Evolutionary conservation across 2,113 vertebrate species (phyloP), one percentile per base, ranked within the genome.

Genomic region (Antechinus flavipes): DNA sequence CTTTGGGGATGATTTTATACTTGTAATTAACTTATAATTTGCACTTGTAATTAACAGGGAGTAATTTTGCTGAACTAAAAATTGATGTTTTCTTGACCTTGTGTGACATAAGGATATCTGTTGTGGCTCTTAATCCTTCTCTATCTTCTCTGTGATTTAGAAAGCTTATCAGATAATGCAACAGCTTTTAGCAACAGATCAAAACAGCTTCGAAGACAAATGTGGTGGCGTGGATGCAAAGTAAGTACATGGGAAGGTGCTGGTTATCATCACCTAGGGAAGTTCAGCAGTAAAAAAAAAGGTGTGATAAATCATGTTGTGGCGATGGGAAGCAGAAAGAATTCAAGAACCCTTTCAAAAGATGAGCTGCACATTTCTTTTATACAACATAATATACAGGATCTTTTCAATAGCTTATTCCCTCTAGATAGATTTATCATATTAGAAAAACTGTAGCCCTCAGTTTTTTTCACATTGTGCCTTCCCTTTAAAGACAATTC

Each of bases 191-290:
- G 99, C 98, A 99, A 99, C 98, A 99, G 99, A 99, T 99, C 99
- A 98, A 99, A 99, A 98, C 99, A 99, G 92, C 99, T 99, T 94
- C 99, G 99, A 97, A 98, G 99, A 97, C 99, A 99, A 96, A 99
- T 99, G 99, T 99, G 99, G 99, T 99, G 99, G 99, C 99, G 99
- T 95, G 99, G 99, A 94, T 99, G 99, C 98, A 99, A 99, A 99
- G 99, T 99, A 97, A 98, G 99, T 97, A 24, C 2, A 50, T 46
- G 0, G 23, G 46, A 91, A 26, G 12, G 12, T 0, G 30, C 7
- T 24, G 8, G 23, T 27, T 54, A 35, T 84, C 22, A 2, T 92
- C 89, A 90, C 5, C 6, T 50, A 27, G 9, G 50, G 8, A 30
- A 90, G 90, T 90, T 14, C 10, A 25, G 27, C 14, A n/a, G 35